Evolutionary conservation across 2,888 invertebrate genomes (phyloP), one percentile per base, ranked within the genome.

Genomic region (Sacculina carcini): DNA sequence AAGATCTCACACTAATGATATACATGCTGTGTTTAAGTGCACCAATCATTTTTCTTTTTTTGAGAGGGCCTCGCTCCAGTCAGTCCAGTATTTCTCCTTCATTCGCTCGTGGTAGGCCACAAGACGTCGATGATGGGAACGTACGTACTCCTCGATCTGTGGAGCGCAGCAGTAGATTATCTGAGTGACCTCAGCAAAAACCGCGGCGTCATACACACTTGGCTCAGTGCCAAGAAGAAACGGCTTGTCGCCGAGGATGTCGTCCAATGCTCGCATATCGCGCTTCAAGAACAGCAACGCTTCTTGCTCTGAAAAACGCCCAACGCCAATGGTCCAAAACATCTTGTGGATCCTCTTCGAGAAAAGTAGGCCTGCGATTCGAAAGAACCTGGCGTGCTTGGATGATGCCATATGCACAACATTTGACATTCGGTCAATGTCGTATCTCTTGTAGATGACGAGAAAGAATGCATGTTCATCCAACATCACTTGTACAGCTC

Each of bases 101-200:
- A 66, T 63, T 31, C 62, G 53, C 10, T 60, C 56, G 51, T 61
- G 60, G 54, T 63, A 66, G 3, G 54, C 57, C 2, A 59, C 57
- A 9, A 66, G 55, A 53, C 65, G 65, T 1, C 51, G 51, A 28
- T 62, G 56, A 29, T 63, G 58, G 29, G 6, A 14, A 2, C 59
- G 65, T 64, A 58, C 24, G 58, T 57, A 40, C 54, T 42, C 59
- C 53, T 58, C 60, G 7, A 61, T 60, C 7, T 60, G 60, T 7
- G 55, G 56, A 3, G 61, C 61, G 12, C 58, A 49, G 39, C 58
- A 58, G 60, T 61, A 66, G 26, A 61, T 52, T 2, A 64, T 57
- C 58, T 64, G 64, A 21, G 62, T 59, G 42, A 66, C 51, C 57
- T 62, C 59, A 5, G 64, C 66, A 60, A 67, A 67, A 39, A 66